Conservation (phyloP, 2,797 vertebrate species). For the Epinephelus awoara region DNA sequence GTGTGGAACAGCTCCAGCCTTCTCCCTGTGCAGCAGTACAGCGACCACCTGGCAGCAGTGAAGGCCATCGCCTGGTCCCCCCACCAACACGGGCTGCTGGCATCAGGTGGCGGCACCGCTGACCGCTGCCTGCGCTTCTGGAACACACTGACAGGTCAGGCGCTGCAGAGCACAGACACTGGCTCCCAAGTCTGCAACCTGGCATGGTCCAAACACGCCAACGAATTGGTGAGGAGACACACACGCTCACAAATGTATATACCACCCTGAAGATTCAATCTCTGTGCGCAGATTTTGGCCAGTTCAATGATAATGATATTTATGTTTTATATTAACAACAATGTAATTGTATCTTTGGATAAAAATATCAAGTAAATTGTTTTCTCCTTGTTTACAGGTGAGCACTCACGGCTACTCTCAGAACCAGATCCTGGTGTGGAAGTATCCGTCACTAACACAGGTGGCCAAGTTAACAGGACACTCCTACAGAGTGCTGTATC, state of each 20-base stretch:
- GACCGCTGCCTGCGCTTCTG: conserved; percentile 91
- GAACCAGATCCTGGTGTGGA: conserved; percentile 92
- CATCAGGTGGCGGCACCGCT: conserved; percentile 88
- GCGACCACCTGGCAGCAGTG: conserved; percentile 89
- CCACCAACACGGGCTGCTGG: conserved; percentile 89
- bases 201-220: conserved; percentile 91
- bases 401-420: conserved; percentile 91
- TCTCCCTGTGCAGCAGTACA: conserved; percentile 89
- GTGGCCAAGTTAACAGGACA: conserved; percentile 90
- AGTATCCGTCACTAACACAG: conserved; percentile 89
- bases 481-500: conserved; percentile 89
- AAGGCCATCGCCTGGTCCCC: conserved; percentile 92
- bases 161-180: conserved; percentile 89
- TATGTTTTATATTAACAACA: not conserved
- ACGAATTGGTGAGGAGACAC: conserved; percentile 86
- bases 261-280: too few relatives aligned
- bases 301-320: not conserved
- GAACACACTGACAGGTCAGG: conserved; percentile 90
- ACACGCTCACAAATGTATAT: not conserved
- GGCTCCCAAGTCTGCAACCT: conserved; percentile 91
- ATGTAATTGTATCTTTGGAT: not conserved
- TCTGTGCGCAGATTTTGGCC: not conserved
- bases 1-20: conserved; percentile 91
- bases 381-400: conserved; percentile 75
- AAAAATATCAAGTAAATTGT: not conserved